These are phyloP conservation scores for Tringa solitaria DNA, from an alignment of 2,113 vertebrate genomes.

Conservation along the genomic window DNA sequence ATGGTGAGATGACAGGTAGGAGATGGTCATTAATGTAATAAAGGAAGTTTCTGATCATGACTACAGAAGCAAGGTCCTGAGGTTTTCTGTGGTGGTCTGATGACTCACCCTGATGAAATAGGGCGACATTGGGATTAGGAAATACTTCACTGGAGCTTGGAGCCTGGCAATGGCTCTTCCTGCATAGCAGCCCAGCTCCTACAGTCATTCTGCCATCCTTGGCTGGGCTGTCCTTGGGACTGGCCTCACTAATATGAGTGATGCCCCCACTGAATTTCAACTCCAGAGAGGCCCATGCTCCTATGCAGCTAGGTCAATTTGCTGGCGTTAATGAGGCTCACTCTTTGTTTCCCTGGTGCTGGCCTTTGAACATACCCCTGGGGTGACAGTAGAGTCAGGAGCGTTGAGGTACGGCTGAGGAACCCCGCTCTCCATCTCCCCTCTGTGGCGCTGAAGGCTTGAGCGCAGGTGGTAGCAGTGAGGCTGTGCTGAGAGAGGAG, in stretches of 20 bases:
- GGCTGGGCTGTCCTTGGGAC: not conserved
- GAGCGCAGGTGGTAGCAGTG: not conserved
- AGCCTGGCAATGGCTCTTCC: not conserved
- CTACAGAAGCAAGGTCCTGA: not conserved
- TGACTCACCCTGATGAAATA: constrained; percentile 12
- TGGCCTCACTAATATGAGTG: not conserved
- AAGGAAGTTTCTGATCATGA: constrained; percentile 17
- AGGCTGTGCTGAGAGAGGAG: not conserved
- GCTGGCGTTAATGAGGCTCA: not conserved
- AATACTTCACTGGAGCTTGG: not conserved
- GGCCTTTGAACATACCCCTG: not conserved
- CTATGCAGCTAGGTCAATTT: not conserved
- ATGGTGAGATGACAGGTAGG: not conserved
- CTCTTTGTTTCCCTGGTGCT: not conserved
- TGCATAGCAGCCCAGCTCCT: not conserved
- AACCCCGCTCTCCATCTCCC: not conserved
- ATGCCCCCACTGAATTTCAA: not conserved
- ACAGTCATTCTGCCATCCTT: not conserved
- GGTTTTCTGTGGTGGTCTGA: constrained; percentile 14
- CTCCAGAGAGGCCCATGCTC: not conserved
- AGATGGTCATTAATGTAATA: constrained; percentile 8
- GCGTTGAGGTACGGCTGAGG: not conserved
- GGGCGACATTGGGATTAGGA: not conserved
- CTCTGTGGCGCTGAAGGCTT: not conserved
- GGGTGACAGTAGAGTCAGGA: not conserved